phyloP scores from a whole-genome alignment of 2,113 vertebrate genomes.

The Zonotrichia leucophrys region DNA sequence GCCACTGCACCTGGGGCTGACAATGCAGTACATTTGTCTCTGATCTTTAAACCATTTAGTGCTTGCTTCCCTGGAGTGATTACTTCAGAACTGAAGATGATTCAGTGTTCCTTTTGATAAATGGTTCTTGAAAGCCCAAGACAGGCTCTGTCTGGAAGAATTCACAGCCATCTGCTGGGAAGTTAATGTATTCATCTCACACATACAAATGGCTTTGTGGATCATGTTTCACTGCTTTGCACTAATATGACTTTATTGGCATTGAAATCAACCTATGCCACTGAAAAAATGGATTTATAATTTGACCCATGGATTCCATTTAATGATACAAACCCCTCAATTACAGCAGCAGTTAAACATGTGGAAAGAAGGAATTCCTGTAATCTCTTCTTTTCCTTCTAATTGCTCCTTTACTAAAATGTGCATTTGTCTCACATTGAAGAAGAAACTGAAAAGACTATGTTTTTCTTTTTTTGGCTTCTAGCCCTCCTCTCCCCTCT shows the following conservation, averaged over 20 bases:
- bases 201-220: not conserved
- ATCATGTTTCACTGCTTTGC: not conserved
- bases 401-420: not conserved
- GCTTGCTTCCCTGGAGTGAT: not conserved
- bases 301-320: not conserved
- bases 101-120: conserved; percentile 24
- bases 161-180: conserved; percentile 41
- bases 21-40: not conserved
- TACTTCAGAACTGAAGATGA: not conserved
- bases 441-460: not conserved
- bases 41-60: not conserved
- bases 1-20: not conserved
- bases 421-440: not conserved
- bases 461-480: not conserved
- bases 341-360: not conserved
- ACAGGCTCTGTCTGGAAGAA: conserved; percentile 37
- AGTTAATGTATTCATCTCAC: conserved; percentile 26
- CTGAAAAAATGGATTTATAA: not conserved
- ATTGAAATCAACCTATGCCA: not conserved
- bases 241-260: not conserved
- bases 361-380: not conserved
- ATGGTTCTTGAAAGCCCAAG: not conserved
- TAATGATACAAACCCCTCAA: not conserved
- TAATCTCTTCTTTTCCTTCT: not conserved
- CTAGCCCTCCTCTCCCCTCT: accelerated